Base-by-base conservation (phyloP, 2,797 vertebrate genomes). In the Sebastes steindachneri region DNA sequence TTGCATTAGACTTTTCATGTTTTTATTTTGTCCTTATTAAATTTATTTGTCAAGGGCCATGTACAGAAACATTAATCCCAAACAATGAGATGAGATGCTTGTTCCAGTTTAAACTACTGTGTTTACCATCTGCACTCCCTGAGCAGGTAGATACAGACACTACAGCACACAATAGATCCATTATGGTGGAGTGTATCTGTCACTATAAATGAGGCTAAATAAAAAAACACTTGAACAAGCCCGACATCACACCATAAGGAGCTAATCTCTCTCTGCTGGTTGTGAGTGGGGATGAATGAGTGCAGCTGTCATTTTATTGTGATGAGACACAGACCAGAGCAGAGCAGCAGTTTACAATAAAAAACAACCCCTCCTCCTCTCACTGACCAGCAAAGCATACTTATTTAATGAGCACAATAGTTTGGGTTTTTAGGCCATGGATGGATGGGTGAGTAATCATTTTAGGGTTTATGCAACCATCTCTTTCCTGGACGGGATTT, bases 391-490 rank as follows among this genome's bases (percentile, higher is more conserved):
- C 68, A 75, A 77, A 70, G 37, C 73, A 68, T 75, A 70, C 69
- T 81, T 69, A 80, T 87, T 89, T 88, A 79, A 85, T 88, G 75
- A 82, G 75, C 37, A 33, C 68, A 75, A 21, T 64, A 54, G 58
- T 68, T 75, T 67, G 37, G 48, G 48, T 41, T 84, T 86, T 79
- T 59, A 68, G 72, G 54, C 33, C 60, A 53, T 35, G 58, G 74
- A 19, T 77, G 57, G 75, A 33, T 68, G 80, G 63, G n/a, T 76
- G 77, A 77, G 28, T 89, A 84, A 81, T 89, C 73, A 63, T 86
- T 83, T 82, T 59, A 75, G 78, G 62, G 10, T 83, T 73, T 86
- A 87, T 86, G 75, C 51, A 81, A 75, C 64, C 37, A 41, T 68
- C 59, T 68, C 51, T 67, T 80, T 83, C 10, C 26, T 82, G 64